Percentiles rank a stretch among this genome's conserved stretches.
Conservation (phyloP, 2,113 vertebrate genomes). For the Oxyura jamaicensis region DNA sequence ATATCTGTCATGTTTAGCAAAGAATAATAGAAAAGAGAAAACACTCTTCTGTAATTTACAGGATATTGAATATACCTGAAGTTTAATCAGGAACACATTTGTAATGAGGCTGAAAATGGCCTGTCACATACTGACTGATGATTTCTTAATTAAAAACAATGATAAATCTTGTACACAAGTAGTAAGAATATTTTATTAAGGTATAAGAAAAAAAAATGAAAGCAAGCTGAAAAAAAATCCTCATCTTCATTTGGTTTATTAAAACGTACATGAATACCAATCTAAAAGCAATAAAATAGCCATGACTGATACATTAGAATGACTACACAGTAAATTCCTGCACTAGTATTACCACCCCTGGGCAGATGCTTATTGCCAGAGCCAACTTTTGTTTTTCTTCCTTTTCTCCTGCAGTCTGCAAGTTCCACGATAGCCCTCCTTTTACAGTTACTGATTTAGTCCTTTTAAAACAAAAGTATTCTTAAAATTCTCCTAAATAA, state of each 20-base stretch:
- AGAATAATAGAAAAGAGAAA: slow-evolving; percentile 9
- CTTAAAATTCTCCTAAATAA: background rate
- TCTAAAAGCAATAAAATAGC: background rate
- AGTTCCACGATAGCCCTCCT: background rate
- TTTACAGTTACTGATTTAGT: background rate
- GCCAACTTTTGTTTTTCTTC: background rate
- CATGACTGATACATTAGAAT: fast-evolving
- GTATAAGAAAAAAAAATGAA: background rate
- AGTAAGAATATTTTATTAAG: slow-evolving; percentile 19
- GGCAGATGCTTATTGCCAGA: background rate
- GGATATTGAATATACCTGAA: slow-evolving; percentile 43
- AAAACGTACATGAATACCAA: background rate
- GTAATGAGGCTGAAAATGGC: slow-evolving; percentile 51
- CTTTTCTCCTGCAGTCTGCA: background rate
- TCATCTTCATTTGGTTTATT: background rate
- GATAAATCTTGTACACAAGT: slow-evolving; percentile 30
- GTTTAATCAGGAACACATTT: slow-evolving; percentile 67
- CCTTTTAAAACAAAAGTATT: background rate
- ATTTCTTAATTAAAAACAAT: slow-evolving; percentile 66
- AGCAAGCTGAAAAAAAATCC: background rate
- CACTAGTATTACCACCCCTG: background rate
- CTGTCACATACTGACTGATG: slow-evolving; percentile 61
- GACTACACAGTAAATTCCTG: background rate
- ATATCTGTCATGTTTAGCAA: background rate
- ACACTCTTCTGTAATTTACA: slow-evolving; percentile 39